Evolutionary conservation across 2,797 vertebrate genomes (phyloP).

Genomic region (Cebuella pygmaea): DNA sequence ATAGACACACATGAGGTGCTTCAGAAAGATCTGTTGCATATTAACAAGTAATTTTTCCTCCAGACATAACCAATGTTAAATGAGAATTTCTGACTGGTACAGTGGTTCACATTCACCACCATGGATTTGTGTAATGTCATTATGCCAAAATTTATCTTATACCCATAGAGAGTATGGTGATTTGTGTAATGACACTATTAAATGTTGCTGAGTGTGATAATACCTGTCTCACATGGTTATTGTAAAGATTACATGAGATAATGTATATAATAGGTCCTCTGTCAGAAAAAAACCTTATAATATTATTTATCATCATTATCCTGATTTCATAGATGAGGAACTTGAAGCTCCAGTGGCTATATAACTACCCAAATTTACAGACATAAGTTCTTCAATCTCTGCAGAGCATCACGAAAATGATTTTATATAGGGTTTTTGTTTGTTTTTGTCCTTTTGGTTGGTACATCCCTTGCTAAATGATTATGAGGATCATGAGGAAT

Average conservation of each 20-base stretch:
- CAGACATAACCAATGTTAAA: neutral
- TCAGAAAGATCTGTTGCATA: neutral
- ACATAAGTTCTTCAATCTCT: neutral
- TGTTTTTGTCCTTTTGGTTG: neutral
- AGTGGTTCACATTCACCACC: neutral
- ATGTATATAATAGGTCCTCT: neutral
- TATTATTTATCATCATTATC: neutral
- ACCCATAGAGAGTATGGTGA: too few species aligned
- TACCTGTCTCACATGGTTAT: neutral
- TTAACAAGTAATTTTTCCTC: neutral
- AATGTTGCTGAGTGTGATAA: neutral
- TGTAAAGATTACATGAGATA: neutral
- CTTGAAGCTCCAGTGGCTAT: neutral
- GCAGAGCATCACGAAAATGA: neutral
- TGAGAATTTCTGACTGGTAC: neutral
- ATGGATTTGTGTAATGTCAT: neutral
- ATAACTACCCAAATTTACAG: neutral
- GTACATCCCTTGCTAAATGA: neutral
- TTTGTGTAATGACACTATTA: neutral
- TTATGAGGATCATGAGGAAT: neutral
- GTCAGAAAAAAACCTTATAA: neutral
- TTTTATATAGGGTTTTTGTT: neutral
- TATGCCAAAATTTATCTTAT: neutral
- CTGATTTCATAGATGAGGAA: neutral
- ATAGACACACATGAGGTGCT: neutral